Conservation (phyloP, 2,113 vertebrate species). For the Tonatia bakeri region DNA sequence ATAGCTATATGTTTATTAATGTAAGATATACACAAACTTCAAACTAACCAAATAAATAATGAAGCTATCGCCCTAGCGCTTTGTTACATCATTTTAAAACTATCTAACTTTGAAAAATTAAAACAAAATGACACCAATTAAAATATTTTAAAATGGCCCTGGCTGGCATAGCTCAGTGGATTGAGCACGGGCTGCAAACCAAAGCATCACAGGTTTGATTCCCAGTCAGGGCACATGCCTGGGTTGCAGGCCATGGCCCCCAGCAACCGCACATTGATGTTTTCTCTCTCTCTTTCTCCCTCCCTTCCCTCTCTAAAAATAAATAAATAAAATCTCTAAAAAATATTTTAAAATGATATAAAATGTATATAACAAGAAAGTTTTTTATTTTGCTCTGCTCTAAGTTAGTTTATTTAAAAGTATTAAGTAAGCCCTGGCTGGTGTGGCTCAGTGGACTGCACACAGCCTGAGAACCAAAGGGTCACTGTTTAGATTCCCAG, state of each 20-base stretch:
- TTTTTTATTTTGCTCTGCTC: slow-evolving; percentile 15
- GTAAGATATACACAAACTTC: slow-evolving; percentile 22
- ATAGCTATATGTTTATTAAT: neutral
- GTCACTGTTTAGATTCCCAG: too few species aligned
- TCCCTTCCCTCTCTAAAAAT: too few species aligned
- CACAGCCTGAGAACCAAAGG: too few species aligned
- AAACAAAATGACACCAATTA: slow-evolving; percentile 42
- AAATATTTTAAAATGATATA: slow-evolving; percentile 40
- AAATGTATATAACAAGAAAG: neutral
- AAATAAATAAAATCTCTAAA: too few species aligned
- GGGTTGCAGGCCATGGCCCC: too few species aligned
- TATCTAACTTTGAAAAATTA: slow-evolving; percentile 37
- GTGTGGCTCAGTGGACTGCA: too few species aligned
- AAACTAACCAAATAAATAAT: neutral
- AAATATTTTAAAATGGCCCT: slow-evolving; percentile 44
- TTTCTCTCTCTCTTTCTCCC: too few species aligned
- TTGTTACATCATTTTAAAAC: neutral
- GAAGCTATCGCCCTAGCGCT: neutral
- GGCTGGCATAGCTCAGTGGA: too few species aligned
- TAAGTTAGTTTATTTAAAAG: slow-evolving; percentile 49
- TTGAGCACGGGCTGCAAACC: too few species aligned
- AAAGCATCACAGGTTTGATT: too few species aligned
- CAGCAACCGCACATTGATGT: too few species aligned
- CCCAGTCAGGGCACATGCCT: too few species aligned
- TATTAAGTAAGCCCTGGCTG: neutral